phyloP scores from a whole-genome alignment of 2,113 vertebrate species.

The Vimba vimba region DNA sequence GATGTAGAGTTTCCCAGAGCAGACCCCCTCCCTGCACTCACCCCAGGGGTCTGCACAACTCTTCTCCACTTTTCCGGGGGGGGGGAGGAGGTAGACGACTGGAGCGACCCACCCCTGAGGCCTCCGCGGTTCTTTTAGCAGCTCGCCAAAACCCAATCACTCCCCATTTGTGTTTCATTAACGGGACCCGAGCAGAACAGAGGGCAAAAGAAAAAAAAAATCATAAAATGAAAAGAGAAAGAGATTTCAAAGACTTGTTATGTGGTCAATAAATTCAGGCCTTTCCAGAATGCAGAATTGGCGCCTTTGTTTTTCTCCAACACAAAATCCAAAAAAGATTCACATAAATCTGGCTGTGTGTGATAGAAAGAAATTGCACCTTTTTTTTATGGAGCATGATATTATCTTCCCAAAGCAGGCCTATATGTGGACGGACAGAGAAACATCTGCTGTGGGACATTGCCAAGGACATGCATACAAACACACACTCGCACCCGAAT shows the following conservation, averaged over 20 bases:
- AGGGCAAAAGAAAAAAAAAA: constrained; percentile 68
- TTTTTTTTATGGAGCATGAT: constrained; percentile 56
- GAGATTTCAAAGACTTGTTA: constrained; percentile 64
- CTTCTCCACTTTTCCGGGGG: constrained; percentile 37
- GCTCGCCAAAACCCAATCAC: constrained; percentile 58
- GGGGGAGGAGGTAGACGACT: constrained; percentile 2
- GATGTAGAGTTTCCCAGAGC: constrained; percentile 73
- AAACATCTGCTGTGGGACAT: constrained; percentile 60
- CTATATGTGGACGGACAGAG: constrained; percentile 21
- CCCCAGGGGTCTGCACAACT: constrained; percentile 43
- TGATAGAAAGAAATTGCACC: constrained; percentile 45
- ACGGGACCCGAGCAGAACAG: constrained; percentile 56
- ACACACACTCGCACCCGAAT: constrained; percentile 26
- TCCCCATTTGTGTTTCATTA: constrained; percentile 75
- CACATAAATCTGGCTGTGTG: constrained; percentile 53
- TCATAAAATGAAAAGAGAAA: constrained; percentile 47
- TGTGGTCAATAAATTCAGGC: constrained; percentile 65
- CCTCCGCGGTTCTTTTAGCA: constrained; percentile 42
- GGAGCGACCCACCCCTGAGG: constrained; percentile 3
- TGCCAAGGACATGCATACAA: constrained; percentile 52
- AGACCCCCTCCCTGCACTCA: constrained; percentile 34
- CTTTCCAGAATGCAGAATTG: constrained; percentile 57
- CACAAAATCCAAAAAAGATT: constrained; percentile 50
- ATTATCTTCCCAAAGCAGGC: constrained; percentile 50
- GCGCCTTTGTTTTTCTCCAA: constrained; percentile 45